Conservation (phyloP, 2,113 vertebrate species). For the mouse (Mus musculus) region GRCm39 chr10:85150001-85150500, state of each 20-base stretch:
- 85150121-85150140: slow-evolving; percentile 98
- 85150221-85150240: slow-evolving; percentile 74
- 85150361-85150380: not conserved
- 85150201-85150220: slow-evolving; percentile 80
- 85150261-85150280: slow-evolving; percentile 85
- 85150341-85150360: not conserved
- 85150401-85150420: not conserved
- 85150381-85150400: slow-evolving; percentile 4
- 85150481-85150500: not conserved
- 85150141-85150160: slow-evolving; percentile 98
- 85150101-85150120: slow-evolving; percentile 99
- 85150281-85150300: slow-evolving; percentile 87
- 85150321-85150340: no score
- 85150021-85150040: no score
- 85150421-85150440: not conserved
- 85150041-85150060: no score
- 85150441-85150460: not conserved
- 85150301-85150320: slow-evolving; percentile 81
- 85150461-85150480: not conserved
- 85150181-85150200: slow-evolving; percentile 73
- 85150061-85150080: no score
- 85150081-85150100: slow-evolving; percentile 97
- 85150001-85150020: no score
- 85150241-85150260: slow-evolving; percentile 76
- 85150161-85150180: slow-evolving; percentile 68